These are phyloP conservation scores for Megalopta genalis DNA, from an alignment of 1,140 invertebrate species.

Conservation along the genomic window DNA sequence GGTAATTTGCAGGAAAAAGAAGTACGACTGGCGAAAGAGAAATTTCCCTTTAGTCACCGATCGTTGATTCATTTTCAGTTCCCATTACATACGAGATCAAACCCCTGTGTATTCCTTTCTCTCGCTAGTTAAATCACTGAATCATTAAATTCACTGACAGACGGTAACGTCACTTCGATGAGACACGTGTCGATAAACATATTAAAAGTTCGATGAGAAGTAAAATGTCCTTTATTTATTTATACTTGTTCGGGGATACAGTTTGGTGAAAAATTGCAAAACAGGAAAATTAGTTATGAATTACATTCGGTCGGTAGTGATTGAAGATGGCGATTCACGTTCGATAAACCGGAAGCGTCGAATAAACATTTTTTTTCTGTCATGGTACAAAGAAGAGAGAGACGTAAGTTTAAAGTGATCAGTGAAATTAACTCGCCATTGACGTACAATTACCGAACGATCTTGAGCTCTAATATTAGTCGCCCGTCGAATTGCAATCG, in stretches of 20 bases:
- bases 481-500: neutral
- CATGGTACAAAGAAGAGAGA: neutral
- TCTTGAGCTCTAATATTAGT: slow-evolving; percentile 46
- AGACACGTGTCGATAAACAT: neutral
- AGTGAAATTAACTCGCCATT: neutral
- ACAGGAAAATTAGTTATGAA: no score
- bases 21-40: neutral
- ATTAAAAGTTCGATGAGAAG: no score
- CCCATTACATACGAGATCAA: neutral
- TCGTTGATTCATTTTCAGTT: neutral
- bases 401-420: neutral
- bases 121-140: neutral
- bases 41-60: neutral
- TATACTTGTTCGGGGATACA: no score
- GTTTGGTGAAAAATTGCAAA: no score
- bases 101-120: neutral
- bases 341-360: no score
- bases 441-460: neutral
- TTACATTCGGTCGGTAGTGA: no score
- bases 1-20: neutral
- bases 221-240: no score
- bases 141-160: neutral
- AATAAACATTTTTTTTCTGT: neutral
- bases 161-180: neutral
- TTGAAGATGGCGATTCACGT: no score